Evolutionary conservation across 2,888 invertebrate species (phyloP), one percentile per base, ranked within the genome.

Genomic region (Glyphotaelius pellucidus): DNA sequence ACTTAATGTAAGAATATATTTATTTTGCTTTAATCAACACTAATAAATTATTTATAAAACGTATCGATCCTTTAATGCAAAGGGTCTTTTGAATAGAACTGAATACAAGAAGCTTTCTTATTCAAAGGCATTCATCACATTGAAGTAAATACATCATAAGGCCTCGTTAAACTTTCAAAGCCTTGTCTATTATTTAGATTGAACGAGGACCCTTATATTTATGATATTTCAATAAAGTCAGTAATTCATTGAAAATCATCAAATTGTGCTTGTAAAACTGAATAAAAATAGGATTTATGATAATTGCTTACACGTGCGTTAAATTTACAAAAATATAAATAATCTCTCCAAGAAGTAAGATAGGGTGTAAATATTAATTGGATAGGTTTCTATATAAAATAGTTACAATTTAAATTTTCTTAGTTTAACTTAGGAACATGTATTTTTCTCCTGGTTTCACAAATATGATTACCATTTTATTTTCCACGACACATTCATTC

Each of bases 111-210:
- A 38, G 38, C 89, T 89, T 79, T 31, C 11, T 80, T 89, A 80
- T 89, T 89, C 25, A 89, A 89, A 89, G 80, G 35, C 89, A 80
- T 79, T 79, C 38, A 35, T 80, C 42, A 80, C 32, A 25, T 38
- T 35, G 35, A 89, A 3, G 80, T 89, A 89, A 89, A 89, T 89
- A 38, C 32, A 79, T 89, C 80, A 80, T 89, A 35, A 89, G 89
- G 80, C 52, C 47, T 87, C 52, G 87, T 30, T 67, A 52, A 67
- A 47, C 52, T 67, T 52, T 87, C 31, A 84, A 84, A 30, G 86
- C 87, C 52, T 67, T 19, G 32, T 32, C 1, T 67, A 67, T 67
- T 83, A 83, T 83, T 83, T 11, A 83, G 83, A 83, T 83, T 83
- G 83, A 83, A 35, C 19, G 35, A 11, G 25, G 15, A n/a, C 35